phyloP scores from a whole-genome alignment of 2,797 vertebrate species.

The Ciconia nigra region DNA sequence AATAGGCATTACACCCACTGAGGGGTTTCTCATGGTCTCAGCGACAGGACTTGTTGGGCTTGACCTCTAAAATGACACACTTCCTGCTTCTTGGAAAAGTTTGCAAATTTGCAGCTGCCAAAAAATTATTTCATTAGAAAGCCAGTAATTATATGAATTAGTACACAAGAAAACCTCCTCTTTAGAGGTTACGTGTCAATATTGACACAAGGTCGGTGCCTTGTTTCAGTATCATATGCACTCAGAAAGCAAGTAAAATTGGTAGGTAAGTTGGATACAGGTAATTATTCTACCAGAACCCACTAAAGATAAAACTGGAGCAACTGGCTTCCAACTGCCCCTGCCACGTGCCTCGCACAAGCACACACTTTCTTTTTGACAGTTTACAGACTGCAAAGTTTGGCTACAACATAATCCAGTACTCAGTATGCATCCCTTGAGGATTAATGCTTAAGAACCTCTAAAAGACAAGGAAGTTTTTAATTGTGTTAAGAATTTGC shows the following conservation, averaged over 20 bases:
- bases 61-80: background rate
- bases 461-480: background rate
- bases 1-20: background rate
- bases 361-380: background rate
- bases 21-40: background rate
- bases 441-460: background rate
- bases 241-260: background rate
- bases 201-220: rapidly evolving
- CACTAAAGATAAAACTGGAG: background rate
- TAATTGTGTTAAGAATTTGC: background rate
- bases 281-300: background rate
- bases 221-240: background rate
- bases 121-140: background rate
- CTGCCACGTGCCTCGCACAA: background rate
- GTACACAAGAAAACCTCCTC: background rate
- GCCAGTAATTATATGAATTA: background rate
- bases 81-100: background rate
- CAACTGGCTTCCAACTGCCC: background rate
- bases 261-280: background rate
- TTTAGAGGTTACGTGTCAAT: background rate
- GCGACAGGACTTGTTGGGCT: background rate
- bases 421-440: rapidly evolving
- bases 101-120: background rate
- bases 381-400: background rate
- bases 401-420: background rate